Evolutionary conservation across 2,113 vertebrate species (phyloP), one percentile per base, ranked within the genome.

Genomic region (Galeopterus variegatus): DNA sequence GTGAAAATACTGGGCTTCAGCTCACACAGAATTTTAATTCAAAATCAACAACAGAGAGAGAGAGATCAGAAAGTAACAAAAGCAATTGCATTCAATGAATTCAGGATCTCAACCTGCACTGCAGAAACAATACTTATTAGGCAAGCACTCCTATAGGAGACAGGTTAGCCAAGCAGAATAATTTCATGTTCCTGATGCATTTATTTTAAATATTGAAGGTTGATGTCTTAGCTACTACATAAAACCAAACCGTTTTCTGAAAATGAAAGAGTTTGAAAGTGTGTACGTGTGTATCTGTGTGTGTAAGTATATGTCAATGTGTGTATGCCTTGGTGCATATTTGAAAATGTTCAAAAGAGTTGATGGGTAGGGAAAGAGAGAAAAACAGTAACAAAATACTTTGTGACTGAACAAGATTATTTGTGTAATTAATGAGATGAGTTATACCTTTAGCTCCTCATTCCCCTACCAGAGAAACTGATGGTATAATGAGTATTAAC

Each of bases 11-110:
- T 33, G 33, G 88, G 67, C 36, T 91, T 70, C 31, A 82, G 33
- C 65, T 76, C 73, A 48, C 45, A 94, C 24, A 79, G 82, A 95
- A 86, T 95, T 91, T 91, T 73, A 77, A 94, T 88, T 88, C 41
- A 82, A 72, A 88, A 72, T 88, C 81, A 84, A 67, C 88, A 91
- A 79, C 65, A n/a, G 15, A 58, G 60, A 67, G 77, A 94, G 24
- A n/a, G n/a, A 77, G 73, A 86, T 36, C 17, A 64, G 79, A 86
- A 75, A 5, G 41, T 31, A 73, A 69, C 67, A 62, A 89, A 62
- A 94, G 18, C 17, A 70, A 94, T 28, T 58, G 26, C 12, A 67
- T 41, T 52, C 88, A 80, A 48, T 93, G 18, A 72, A 67, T 73
- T 93, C 28, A 12, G 13, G 76, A 93, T 94, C 28, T 85, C 72